Percentiles rank a stretch among this genome's conserved stretches.
phyloP scores from a whole-genome alignment of 2,888 invertebrate species.

The Andrena praecox region DNA sequence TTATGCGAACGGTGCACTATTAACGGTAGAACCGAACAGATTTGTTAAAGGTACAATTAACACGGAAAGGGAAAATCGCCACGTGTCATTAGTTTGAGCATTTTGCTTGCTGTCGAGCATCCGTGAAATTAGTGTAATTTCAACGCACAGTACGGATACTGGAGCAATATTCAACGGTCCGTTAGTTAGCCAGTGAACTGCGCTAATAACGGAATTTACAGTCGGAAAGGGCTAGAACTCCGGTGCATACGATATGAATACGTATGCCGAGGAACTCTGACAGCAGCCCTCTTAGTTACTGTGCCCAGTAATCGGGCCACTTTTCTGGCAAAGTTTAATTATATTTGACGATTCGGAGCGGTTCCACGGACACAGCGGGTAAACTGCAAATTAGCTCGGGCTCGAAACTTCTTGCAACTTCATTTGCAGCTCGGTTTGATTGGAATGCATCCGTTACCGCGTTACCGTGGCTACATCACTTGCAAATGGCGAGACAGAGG shows the following conservation, averaged over 20 bases:
- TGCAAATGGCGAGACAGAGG: neutral
- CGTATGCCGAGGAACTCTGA: conserved; percentile 20
- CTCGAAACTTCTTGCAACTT: conserved; percentile 27
- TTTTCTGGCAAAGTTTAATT: conserved; percentile 48
- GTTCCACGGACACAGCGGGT: neutral
- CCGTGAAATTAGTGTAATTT: conserved; percentile 45
- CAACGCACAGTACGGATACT: conserved; percentile 33
- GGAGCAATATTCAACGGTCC: conserved; percentile 53
- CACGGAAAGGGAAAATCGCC: conserved; percentile 6
- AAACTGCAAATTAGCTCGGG: conserved; percentile 36
- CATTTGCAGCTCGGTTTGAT: conserved; percentile 29
- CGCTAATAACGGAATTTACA: conserved; percentile 62
- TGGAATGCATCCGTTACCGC: conserved; percentile 7
- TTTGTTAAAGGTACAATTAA: neutral
- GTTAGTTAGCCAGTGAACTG: conserved; percentile 66
- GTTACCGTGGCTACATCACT: neutral
- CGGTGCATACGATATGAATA: conserved; percentile 45
- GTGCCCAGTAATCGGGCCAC: conserved; percentile 26
- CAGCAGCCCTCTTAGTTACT: conserved; percentile 4
- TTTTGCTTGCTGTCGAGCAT: conserved; percentile 10
- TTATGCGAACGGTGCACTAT: neutral
- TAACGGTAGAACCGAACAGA: neutral
- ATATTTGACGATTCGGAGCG: conserved; percentile 25
- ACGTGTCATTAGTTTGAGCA: neutral
- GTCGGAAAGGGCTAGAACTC: conserved; percentile 33